Percentiles rank a stretch among this genome's conserved stretches.
These are phyloP conservation scores for Uria lomvia DNA, from an alignment of 2,113 vertebrate species.

Conservation along the genomic window DNA sequence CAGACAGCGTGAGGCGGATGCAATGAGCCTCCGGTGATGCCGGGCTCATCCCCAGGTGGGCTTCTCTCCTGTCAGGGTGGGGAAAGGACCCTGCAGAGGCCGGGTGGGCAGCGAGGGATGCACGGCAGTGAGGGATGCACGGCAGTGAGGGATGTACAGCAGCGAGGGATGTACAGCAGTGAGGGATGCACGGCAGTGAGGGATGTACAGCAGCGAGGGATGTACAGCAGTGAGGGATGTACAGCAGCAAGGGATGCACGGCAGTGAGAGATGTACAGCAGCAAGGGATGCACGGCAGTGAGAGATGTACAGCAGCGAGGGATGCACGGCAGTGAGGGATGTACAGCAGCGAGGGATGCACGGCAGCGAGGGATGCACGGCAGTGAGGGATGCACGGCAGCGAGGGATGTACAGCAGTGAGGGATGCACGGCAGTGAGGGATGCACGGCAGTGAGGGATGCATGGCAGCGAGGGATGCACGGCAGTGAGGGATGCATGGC, in stretches of 20 bases:
- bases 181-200: neutral
- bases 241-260: too few species aligned
- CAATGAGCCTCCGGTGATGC: neutral
- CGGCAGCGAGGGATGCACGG: neutral
- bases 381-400: neutral
- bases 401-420: neutral
- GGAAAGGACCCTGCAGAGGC: neutral
- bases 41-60: fast-evolving
- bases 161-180: fast-evolving
- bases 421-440: neutral
- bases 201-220: neutral
- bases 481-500: neutral
- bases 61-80: neutral
- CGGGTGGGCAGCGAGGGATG: neutral
- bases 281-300: neutral
- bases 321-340: neutral
- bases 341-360: fast-evolving
- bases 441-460: neutral
- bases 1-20: neutral
- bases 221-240: neutral
- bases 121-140: neutral
- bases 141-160: neutral
- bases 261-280: neutral
- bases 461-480: fast-evolving
- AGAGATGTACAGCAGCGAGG: neutral